A percentile compares a stretch with the other conserved stretches of the same genome.
Evolutionary conservation across 1,140 invertebrate species (phyloP).

Genomic region (Bombus waltoni): DNA sequence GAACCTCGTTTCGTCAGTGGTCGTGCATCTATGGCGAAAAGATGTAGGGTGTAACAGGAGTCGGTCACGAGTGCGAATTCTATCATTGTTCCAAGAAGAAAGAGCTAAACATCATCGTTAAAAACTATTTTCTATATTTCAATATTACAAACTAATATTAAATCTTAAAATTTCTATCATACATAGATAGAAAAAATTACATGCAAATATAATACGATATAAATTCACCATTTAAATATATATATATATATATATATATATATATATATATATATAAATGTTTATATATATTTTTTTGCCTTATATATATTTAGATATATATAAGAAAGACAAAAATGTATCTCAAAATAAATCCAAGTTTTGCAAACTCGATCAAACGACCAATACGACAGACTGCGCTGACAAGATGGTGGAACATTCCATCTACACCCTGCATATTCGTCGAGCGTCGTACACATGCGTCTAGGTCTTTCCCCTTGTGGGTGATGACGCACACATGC

Average conservation of each 20-base stretch:
- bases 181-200: neutral
- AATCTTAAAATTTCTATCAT: neutral
- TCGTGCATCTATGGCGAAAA: constrained; percentile 51
- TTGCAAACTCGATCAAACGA: neutral
- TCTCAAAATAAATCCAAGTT: neutral
- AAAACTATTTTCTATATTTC: neutral
- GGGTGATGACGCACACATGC: constrained; percentile 50
- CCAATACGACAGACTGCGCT: constrained; percentile 18
- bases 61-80: constrained; percentile 13
- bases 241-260: too few relatives aligned
- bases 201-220: neutral
- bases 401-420: constrained; percentile 30
- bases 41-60: constrained; percentile 39
- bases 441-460: constrained; percentile 8
- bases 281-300: too few relatives aligned
- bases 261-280: too few relatives aligned
- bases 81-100: neutral
- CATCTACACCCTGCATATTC: constrained; percentile 12
- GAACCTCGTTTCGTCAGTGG: constrained; percentile 37
- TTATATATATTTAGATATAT: too few relatives aligned
- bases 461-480: constrained; percentile 26
- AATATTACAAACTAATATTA: neutral
- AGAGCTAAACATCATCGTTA: neutral
- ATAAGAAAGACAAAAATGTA: too few relatives aligned
- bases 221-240: neutral